Evolutionary conservation across 2,888 invertebrate genomes (phyloP), one percentile per base, ranked within the genome.

Genomic region (Drosophila neutralis): DNA sequence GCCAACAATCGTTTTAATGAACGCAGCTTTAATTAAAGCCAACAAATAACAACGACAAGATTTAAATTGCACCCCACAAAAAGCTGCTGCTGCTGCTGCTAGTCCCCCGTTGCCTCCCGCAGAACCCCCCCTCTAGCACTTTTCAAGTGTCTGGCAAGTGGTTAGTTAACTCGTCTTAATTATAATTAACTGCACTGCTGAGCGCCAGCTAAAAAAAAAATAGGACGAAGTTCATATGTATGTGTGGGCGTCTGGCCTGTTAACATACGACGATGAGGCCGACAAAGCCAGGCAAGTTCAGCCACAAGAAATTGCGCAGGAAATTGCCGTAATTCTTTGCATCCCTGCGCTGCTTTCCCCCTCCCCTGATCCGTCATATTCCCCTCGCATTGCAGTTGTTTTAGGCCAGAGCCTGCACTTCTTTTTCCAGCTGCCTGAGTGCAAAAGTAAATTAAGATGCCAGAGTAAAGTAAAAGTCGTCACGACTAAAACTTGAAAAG

Each of bases 141-240:
- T 27, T 59, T 69, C 61, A 64, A 82, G 82, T 73, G 78, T 67
- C 72, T 69, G 80, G 65, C 81, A 90, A 88, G 87, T 87, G 90
- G 85, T 88, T 78, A 88, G 88, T 92, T 90, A 91, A 91, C 90
- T 91, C 82, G 91, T 82, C 91, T 91, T 91, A 91, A 91, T 91
- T 91, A 90, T 91, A 91, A 91, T 91, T 91, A 92, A 91, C 91
- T 92, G 83, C 89, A 89, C 90, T 90, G 80, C 81, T 77, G 78
- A 83, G 76, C 83, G 64, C 56, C 68, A 58, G 59, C 56, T 65
- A 29, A 38, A 60, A 62, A 69, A 38, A 63, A 49, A 33, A 54
- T 6, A 18, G 5, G 1, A 10, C 24, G 15, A 45, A 45, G 33
- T 49, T 35, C 49, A 33, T 21, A 27, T 35, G 60, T 60, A 52